phyloP scores from a whole-genome alignment of 2,113 vertebrate species.

The Dicentrarchus labrax region DNA sequence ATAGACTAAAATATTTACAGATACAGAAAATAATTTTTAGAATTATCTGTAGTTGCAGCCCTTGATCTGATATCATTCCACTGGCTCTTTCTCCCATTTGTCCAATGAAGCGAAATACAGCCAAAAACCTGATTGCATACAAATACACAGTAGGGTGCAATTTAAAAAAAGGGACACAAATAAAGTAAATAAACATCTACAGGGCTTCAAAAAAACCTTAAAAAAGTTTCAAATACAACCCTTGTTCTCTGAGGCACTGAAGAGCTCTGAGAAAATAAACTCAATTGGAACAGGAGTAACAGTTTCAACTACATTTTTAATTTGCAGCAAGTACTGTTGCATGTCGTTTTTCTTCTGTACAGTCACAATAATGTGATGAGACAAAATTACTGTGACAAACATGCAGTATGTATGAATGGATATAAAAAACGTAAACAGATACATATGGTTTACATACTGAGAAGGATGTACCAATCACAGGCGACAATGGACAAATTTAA shows the following conservation, averaged over 20 bases:
- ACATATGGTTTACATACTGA: slow-evolving; percentile 84
- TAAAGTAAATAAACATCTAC: background rate
- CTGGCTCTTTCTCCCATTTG: background rate
- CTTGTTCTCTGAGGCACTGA: background rate
- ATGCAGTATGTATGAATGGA: slow-evolving; percentile 62
- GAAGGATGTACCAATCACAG: slow-evolving; percentile 80
- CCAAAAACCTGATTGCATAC: background rate
- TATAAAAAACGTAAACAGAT: slow-evolving; percentile 81
- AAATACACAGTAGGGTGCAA: background rate
- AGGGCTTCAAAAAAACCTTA: background rate
- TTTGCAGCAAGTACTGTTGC: slow-evolving; percentile 77
- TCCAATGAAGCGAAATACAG: background rate
- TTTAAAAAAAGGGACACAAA: background rate
- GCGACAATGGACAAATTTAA: slow-evolving; percentile 38
- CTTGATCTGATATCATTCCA: background rate
- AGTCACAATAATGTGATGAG: slow-evolving; percentile 49
- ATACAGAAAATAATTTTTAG: background rate
- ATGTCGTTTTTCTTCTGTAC: slow-evolving; percentile 57
- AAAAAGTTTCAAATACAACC: background rate
- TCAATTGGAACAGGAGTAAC: slow-evolving; percentile 15
- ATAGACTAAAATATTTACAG: background rate
- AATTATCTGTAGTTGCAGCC: background rate
- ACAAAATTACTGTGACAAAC: slow-evolving; percentile 50
- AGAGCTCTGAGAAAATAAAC: background rate
- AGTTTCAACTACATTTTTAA: slow-evolving; percentile 72